Percentiles rank a stretch among this genome's conserved stretches.
These are phyloP conservation scores for Hydrolagus affinis DNA, from an alignment of 2,113 vertebrate genomes.

Conservation along the genomic window DNA sequence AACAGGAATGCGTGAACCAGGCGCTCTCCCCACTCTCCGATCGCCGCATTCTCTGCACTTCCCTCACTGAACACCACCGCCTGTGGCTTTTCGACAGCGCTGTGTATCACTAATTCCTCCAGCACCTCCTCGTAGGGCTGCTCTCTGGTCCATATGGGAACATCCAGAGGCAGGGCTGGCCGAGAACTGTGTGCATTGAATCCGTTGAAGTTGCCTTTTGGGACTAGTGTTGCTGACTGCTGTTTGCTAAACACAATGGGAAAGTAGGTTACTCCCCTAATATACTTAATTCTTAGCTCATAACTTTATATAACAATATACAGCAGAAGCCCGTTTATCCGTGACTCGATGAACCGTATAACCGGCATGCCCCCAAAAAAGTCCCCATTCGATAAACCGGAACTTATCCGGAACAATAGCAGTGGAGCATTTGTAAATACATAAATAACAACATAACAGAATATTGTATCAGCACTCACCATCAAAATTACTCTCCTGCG, in stretches of 20 bases:
- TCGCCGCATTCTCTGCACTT: constrained; percentile 37
- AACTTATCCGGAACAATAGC: too few relatives aligned
- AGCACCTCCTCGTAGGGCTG: constrained; percentile 39
- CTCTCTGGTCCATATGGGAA: constrained; percentile 47
- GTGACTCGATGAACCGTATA: too few relatives aligned
- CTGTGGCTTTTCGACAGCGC: constrained; percentile 37
- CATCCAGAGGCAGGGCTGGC: constrained; percentile 47
- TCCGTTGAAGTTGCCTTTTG: constrained; percentile 50
- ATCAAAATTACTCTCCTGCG: too few relatives aligned
- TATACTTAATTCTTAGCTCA: neutral
- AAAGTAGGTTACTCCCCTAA: neutral
- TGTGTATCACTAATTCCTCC: constrained; percentile 56
- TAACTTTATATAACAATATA: too few relatives aligned
- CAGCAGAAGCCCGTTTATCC: too few relatives aligned
- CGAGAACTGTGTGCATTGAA: constrained; percentile 36
- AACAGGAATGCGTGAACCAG: constrained; percentile 60
- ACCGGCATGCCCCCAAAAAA: too few relatives aligned
- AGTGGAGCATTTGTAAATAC: too few relatives aligned
- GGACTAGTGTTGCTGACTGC: constrained; percentile 27
- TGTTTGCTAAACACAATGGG: constrained; percentile 34
- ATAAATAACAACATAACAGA: too few relatives aligned
- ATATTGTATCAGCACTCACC: too few relatives aligned
- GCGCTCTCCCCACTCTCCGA: constrained; percentile 61
- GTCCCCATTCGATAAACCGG: too few relatives aligned
- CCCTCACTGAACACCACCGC: constrained; percentile 47